Base-by-base conservation (phyloP, 2,888 invertebrate genomes). In the Pheosia tremula region DNA sequence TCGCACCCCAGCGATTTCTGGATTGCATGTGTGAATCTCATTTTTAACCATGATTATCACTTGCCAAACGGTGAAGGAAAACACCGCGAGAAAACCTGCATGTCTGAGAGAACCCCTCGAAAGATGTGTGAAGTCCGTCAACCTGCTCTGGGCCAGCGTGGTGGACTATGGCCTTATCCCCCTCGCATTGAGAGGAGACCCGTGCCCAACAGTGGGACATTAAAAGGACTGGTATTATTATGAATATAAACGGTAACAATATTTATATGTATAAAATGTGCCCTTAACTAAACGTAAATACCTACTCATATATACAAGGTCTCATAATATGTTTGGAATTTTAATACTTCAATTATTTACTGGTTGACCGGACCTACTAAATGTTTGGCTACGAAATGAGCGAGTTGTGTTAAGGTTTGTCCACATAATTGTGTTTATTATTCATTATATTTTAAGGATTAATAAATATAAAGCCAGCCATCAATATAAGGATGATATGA, bases 381-480 rank as follows among this genome's bases (percentile, higher is more conserved):
- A 53, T 53, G 53, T 53, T 8, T 5, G 53, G 53, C 53, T 37
- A 10, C 10, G 53, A 53, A 53, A 53, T 10, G 53, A 53, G 37
- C 37, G 53, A 37, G 9, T 53, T 24, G 24, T 24, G 24, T 24
- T 24, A 24, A 24, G 24, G 24, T 24, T 24, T 24, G 24, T 24
- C 24, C 24, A 24, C 24, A 24, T 24, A 0, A 24, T 2, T 24
- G 24, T 24, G 24, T 24, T 24, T 0, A 24, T 24, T 24, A 24
- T 24, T 24, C 24, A 24, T 24, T 2, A 24, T 24, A 24, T 24
- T 24, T 24, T 49, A n/a, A 49, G 11, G 7, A 49, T 6, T 49
- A 49, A n/a, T 49, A 4, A 36, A 52, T 52, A 36, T 36, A 52
- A 6, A 52, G 4, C 7, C 24, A 13, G 49, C 10, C 49, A 13